Evolutionary conservation across 30 jellyfish, hydroid and myxozoan species (phyloP).

Genomic region (Euphysa ruthae): DNA sequence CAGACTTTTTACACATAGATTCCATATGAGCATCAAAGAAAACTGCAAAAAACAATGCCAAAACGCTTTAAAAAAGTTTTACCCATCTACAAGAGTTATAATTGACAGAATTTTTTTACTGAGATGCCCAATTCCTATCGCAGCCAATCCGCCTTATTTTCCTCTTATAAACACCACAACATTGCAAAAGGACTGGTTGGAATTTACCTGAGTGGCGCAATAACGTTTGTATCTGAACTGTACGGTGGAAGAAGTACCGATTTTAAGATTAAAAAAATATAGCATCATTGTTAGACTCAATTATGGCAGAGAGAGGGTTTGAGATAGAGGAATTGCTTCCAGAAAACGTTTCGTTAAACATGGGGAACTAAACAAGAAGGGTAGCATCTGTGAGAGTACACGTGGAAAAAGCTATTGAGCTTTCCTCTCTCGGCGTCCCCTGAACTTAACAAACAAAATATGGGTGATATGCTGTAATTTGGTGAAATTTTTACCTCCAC

Average conservation of each 20-base stretch:
- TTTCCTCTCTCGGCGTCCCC: too few relatives aligned
- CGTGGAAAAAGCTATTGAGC: too few relatives aligned
- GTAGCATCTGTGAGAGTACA: too few relatives aligned
- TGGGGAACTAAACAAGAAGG: too few relatives aligned
- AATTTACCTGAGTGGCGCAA: conserved; percentile 50
- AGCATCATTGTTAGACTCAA: conserved; percentile 37
- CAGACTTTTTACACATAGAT: conserved; percentile 23
- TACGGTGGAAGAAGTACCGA: conserved; percentile 45
- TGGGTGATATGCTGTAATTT: too few relatives aligned
- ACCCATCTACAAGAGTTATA: conserved; percentile 40
- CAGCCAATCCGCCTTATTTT: conserved; percentile 44
- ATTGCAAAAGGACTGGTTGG: conserved; percentile 77
- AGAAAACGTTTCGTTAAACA: too few relatives aligned
- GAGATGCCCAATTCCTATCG: conserved; percentile 52
- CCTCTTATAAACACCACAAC: conserved; percentile 46
- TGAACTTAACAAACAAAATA: too few relatives aligned
- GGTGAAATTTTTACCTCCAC: too few relatives aligned
- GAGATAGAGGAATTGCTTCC: conserved; percentile 21
- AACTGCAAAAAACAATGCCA: too few relatives aligned
- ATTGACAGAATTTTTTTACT: conserved; percentile 43
- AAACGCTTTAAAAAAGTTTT: too few relatives aligned
- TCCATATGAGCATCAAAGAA: conserved; percentile 44
- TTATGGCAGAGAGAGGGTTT: conserved; percentile 68
- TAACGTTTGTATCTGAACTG: conserved; percentile 46
- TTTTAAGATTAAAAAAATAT: conserved; percentile 10